Evolutionary conservation across 2,113 vertebrate genomes (phyloP), one percentile per base, ranked within the genome.

Genomic region (Acanthisitta chloris): DNA sequence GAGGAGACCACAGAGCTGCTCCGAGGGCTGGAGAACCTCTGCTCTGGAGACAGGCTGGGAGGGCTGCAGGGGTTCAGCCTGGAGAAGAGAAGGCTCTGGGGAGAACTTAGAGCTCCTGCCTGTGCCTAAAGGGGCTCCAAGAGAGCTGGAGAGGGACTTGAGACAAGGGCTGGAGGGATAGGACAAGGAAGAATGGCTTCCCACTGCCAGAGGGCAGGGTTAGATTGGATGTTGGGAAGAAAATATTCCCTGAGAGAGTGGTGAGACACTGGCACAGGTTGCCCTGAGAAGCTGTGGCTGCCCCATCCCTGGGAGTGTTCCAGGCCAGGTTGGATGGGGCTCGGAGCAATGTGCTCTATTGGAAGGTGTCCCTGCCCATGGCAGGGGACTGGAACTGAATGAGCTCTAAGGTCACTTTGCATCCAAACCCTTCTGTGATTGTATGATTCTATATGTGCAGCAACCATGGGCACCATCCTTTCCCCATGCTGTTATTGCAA

Each of bases 21-120:
- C 38, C 0, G 0, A n/a, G 23, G 38, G 28, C n/a, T 54, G n/a
- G 6, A 58, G 45, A 7, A 15, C 33, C 45, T 58, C 52, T 40
- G 45, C 33, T 58, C 26, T 81, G 51, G 23, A 55, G 7, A 1
- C 38, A 65, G 51, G 51, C 43, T 66, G 19, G 38, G 4, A 52
- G 29, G 58, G 38, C 14, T 58, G 38, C 5, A 8, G 7, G 3
- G 25, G 31, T 18, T 62, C 33, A 38, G 49, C 18, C 18, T n/a
- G 43, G 49, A 14, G 17, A 14, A 43, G 26, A 17, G 31, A 65
- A 45, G 57, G 57, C 33, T 90, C 13, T 19, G 6, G 46, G 19
- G 29, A 46, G 29, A 52, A 6, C 61, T 52, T 0, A 24, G 52
- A 67, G 38, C 9, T 38, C 28, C 57, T 79, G 10, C 1, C 73